Base-by-base conservation (phyloP, 2,888 invertebrate genomes). In the Amphipoea lucens region DNA sequence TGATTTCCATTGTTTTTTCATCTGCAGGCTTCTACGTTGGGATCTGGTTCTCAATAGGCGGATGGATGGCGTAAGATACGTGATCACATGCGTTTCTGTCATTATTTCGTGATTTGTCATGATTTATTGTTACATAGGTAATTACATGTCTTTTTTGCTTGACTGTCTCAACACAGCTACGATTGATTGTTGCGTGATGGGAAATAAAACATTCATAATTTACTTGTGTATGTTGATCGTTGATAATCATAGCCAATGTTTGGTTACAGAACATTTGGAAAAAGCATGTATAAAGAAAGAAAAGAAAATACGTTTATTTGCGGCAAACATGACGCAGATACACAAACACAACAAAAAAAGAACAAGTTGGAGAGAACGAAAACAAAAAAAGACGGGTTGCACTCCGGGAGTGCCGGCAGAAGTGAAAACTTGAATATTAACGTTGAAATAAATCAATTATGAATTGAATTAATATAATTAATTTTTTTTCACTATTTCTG, bases 1-100 rank as follows among this genome's bases (percentile, higher is more conserved):
- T 76, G 83, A 87, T 81, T 81, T 85, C 85, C 76, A 88, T 88
- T 88, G 88, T 88, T 85, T 88, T 88, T 87, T 78, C 81, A 87
- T 85, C 78, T 83, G 71, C 45, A 65, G 60, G 23, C 68, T 60
- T 42, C 66, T 40, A 67, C 68, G 78, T 85, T 86, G 80, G 54
- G 77, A 88, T 80, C 81, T 78, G 74, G 76, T 83, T 88, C 76
- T 82, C 80, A 86, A 86, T 74, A 77, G 81, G 78, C 78, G 79
- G 77, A 81, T 80, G 79, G 20, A 66, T 88, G 84, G 62, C 84
- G 85, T 76, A 85, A 88, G 45, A 65, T 40, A 48, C 57, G 9
- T 74, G 71, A 14, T 54, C 29, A 66, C 40, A 62, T 78, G 42
- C 20, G 40, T 72, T 74, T 74, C 42, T 74, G 71, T 77, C 72